These are phyloP conservation scores for Cydia fagiglandana DNA, from an alignment of 1,140 invertebrate species.

Conservation along the genomic window DNA sequence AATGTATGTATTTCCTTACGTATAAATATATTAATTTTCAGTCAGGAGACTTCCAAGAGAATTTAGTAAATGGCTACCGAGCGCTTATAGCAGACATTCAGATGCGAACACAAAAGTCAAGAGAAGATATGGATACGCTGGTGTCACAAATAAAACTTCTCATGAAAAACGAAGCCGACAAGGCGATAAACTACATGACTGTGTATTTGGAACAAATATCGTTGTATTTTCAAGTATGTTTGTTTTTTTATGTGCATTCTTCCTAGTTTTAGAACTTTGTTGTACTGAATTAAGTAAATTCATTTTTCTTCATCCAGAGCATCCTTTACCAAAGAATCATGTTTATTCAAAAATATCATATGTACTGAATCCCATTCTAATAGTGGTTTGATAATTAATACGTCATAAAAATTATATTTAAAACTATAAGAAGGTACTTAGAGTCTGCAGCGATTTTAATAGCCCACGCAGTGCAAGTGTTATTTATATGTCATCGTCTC, in stretches of 20 bases:
- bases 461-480: too few relatives aligned
- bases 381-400: too few relatives aligned
- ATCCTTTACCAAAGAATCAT: too few relatives aligned
- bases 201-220: constrained; percentile 75
- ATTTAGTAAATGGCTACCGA: constrained; percentile 72
- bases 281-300: too few relatives aligned
- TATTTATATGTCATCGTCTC: too few relatives aligned
- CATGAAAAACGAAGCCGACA: constrained; percentile 76
- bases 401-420: too few relatives aligned
- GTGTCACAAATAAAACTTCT: constrained; percentile 75
- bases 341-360: too few relatives aligned
- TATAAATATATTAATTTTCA: constrained; percentile 41
- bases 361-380: too few relatives aligned
- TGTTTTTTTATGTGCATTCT: constrained; percentile 20
- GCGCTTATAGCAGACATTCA: constrained; percentile 71
- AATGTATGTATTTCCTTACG: too few relatives aligned
- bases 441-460: too few relatives aligned
- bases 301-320: too few relatives aligned
- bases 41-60: constrained; percentile 73
- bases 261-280: background rate
- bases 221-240: constrained; percentile 69
- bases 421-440: too few relatives aligned
- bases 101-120: constrained; percentile 67
- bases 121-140: constrained; percentile 74
- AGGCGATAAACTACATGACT: constrained; percentile 75